Percentiles rank a stretch among this genome's conserved stretches.
Conservation (phyloP, 2,888 invertebrate genomes). For the Luperina nickerlii region DNA sequence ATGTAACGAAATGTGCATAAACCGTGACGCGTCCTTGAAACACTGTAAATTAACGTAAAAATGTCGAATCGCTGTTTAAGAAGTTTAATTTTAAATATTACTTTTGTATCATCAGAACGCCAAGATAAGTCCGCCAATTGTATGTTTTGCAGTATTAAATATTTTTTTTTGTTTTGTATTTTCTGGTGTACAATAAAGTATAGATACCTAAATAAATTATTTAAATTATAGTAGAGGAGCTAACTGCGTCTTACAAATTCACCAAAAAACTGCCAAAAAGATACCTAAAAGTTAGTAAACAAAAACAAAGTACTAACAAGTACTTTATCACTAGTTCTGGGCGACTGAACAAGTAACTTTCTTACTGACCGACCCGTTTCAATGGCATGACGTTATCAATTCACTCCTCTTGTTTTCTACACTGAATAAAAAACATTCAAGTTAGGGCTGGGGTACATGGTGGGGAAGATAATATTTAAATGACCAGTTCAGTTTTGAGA, state of each 20-base stretch:
- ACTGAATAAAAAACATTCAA: conserved; percentile 51
- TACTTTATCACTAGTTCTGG: conserved; percentile 60
- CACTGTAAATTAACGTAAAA: not conserved
- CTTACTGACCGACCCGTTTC: conserved; percentile 66
- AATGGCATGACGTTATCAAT: conserved; percentile 70
- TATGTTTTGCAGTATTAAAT: too few species aligned
- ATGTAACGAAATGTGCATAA: not conserved
- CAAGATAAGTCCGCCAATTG: too few species aligned
- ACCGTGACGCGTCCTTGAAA: not conserved
- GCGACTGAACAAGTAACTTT: conserved; percentile 54
- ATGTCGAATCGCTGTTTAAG: not conserved
- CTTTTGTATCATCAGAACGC: not conserved
- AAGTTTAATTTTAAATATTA: not conserved
- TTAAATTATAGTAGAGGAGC: not conserved
- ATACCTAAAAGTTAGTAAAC: conserved; percentile 15
- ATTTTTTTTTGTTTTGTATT: too few species aligned
- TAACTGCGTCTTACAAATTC: not conserved
- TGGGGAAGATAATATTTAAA: conserved; percentile 29
- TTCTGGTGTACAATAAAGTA: too few species aligned
- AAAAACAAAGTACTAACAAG: conserved; percentile 30
- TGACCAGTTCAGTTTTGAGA: conserved; percentile 5
- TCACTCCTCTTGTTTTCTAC: conserved; percentile 63
- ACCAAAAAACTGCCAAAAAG: not conserved
- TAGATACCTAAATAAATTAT: too few species aligned
- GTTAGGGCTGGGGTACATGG: conserved; percentile 38